Conservation (phyloP, 2,797 vertebrate genomes). For the Carapus acus region DNA sequence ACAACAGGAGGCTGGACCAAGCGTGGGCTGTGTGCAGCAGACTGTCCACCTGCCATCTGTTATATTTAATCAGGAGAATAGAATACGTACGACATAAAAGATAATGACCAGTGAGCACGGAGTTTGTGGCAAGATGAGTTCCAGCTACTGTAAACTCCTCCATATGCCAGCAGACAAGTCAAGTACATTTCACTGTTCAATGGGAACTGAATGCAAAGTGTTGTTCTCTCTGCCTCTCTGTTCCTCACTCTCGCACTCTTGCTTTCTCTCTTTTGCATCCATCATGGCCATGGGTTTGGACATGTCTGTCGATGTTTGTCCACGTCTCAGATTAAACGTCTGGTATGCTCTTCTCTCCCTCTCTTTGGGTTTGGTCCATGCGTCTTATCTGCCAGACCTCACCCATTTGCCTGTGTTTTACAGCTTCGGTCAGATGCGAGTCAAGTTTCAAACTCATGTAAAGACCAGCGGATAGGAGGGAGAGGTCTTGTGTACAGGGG, state of each 20-base stretch:
- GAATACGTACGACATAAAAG: constrained; percentile 17
- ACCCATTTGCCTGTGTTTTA: constrained; percentile 58
- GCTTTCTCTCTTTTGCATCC: constrained; percentile 41
- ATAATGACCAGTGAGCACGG: constrained; percentile 28
- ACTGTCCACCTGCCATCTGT: constrained; percentile 19
- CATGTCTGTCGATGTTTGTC: constrained; percentile 60
- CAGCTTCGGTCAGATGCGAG: constrained; percentile 56
- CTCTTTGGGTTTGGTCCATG: constrained; percentile 35
- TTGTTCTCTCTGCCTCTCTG: no score
- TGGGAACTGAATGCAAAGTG: constrained; percentile 45
- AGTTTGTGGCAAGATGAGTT: constrained; percentile 35
- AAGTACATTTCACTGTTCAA: constrained; percentile 54
- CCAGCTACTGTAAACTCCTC: constrained; percentile 45
- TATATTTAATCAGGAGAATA: constrained; percentile 30
- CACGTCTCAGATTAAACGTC: constrained; percentile 57
- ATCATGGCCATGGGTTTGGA: constrained; percentile 56
- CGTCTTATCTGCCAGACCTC: constrained; percentile 40
- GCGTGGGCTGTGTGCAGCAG: background rate
- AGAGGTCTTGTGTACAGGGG: constrained; percentile 1
- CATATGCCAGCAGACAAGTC: constrained; percentile 49
- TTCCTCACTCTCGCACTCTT: constrained; percentile 46
- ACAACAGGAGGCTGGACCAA: no score
- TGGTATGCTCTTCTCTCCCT: constrained; percentile 30
- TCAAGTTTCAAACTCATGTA: constrained; percentile 45
- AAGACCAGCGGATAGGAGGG: constrained; percentile 11